Conservation (phyloP, 1,140 invertebrate species). For the Zaprionus africanus region DNA sequence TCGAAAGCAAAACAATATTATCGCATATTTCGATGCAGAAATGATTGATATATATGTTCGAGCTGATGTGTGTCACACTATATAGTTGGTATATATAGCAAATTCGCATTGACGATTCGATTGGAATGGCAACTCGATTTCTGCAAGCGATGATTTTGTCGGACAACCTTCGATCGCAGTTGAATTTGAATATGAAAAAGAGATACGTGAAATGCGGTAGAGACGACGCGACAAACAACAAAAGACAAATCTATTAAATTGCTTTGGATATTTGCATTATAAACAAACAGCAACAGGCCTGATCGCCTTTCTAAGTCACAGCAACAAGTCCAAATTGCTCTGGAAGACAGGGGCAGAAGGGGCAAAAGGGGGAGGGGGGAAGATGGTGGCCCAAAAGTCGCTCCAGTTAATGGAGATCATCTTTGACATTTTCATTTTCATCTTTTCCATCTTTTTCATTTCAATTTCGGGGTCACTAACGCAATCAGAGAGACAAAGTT, state of each 20-base stretch:
- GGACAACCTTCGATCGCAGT: conserved; percentile 43
- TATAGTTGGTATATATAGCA: not conserved
- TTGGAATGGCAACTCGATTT: conserved; percentile 16
- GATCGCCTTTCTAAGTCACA: conserved; percentile 56
- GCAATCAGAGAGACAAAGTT: not conserved
- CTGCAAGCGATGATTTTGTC: conserved; percentile 38
- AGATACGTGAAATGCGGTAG: conserved; percentile 68
- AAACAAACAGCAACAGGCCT: conserved; percentile 22
- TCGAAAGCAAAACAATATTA: not conserved
- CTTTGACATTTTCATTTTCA: conserved; percentile 66
- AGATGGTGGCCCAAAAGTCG: conserved; percentile 17
- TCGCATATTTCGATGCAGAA: not conserved
- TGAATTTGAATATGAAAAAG: conserved; percentile 57
- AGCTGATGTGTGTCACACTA: conserved; percentile 22
- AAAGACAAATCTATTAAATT: conserved; percentile 38
- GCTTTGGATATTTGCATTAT: conserved; percentile 57
- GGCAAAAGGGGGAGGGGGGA: not conserved
- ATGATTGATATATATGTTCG: not conserved
- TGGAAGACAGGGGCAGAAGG: too few species aligned
- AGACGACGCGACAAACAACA: conserved; percentile 1
- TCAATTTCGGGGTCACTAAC: conserved; percentile 34
- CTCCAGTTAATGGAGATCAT: conserved; percentile 47
- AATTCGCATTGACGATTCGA: conserved; percentile 6
- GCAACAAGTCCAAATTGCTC: not conserved
- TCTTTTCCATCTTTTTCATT: conserved; percentile 61